Evolutionary conservation across 2,888 invertebrate genomes (phyloP).

Genomic region (Pocota personata): DNA sequence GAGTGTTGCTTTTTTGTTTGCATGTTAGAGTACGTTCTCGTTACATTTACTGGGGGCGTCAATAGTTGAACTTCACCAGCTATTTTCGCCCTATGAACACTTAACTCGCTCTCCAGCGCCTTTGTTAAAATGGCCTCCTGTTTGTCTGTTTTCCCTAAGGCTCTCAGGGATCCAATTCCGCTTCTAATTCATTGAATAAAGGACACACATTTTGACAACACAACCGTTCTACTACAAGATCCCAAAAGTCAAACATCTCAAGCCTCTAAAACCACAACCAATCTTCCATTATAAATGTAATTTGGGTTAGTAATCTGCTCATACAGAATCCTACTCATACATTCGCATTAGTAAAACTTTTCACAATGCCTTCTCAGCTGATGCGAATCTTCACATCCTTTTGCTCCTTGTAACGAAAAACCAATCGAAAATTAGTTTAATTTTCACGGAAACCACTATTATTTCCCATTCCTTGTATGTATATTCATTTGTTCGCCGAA

Average conservation of each 20-base stretch:
- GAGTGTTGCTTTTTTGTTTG: too few relatives aligned
- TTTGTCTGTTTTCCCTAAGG: too few relatives aligned
- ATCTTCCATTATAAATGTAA: slow-evolving; percentile 21
- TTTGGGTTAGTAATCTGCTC: background rate
- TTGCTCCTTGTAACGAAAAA: slow-evolving; percentile 30
- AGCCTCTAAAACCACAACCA: background rate
- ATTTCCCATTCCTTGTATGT: slow-evolving; percentile 5
- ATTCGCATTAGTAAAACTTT: background rate
- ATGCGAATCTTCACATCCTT: slow-evolving; percentile 2
- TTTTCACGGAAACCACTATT: slow-evolving; percentile 73
- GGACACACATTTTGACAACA: too few relatives aligned
- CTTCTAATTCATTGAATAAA: too few relatives aligned
- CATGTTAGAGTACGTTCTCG: too few relatives aligned
- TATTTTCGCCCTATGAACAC: too few relatives aligned
- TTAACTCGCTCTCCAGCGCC: too few relatives aligned
- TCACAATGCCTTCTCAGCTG: background rate
- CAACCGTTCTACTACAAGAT: background rate
- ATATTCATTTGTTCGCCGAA: slow-evolving; percentile 34
- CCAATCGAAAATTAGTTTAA: slow-evolving; percentile 80
- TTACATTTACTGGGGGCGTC: too few relatives aligned
- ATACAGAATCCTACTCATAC: background rate
- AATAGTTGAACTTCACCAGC: too few relatives aligned
- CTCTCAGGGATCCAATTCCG: too few relatives aligned
- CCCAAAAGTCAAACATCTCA: background rate
- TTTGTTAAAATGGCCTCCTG: too few relatives aligned